Percentiles rank a stretch among this genome's conserved stretches.
Conservation (phyloP, 1,140 invertebrate species). For the Orussus abietinus region DNA sequence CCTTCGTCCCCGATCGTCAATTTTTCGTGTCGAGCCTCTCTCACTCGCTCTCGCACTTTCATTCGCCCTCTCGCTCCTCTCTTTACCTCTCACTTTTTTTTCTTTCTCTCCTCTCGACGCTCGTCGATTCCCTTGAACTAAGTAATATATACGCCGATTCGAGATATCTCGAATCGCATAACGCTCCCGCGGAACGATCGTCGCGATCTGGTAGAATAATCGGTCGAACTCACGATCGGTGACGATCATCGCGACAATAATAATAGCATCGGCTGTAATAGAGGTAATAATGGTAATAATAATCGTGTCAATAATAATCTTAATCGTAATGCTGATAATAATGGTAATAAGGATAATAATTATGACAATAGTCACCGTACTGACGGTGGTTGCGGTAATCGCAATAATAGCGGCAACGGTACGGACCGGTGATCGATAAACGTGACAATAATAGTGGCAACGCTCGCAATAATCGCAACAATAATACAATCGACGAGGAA, state of each 20-base stretch:
- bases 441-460: slow-evolving; percentile 34
- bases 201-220: not conserved
- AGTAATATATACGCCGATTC: not conserved
- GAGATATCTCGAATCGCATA: slow-evolving; percentile 18
- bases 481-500: too few relatives aligned
- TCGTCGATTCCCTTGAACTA: too few relatives aligned
- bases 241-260: slow-evolving; percentile 30
- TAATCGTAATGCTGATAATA: slow-evolving; percentile 34
- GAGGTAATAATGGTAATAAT: slow-evolving; percentile 26
- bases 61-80: too few relatives aligned
- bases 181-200: too few relatives aligned
- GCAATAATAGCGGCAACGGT: too few relatives aligned
- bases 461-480: slow-evolving; percentile 46
- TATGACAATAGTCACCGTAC: slow-evolving; percentile 32
- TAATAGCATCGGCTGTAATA: slow-evolving; percentile 35
- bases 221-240: not conserved
- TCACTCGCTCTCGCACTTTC: slow-evolving; percentile 2
- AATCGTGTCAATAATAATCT: slow-evolving; percentile 33
- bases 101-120: too few relatives aligned
- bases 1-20: not conserved
- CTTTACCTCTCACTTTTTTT: not conserved
- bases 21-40: not conserved
- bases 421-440: too few relatives aligned
- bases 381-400: too few relatives aligned
- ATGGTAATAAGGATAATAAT: slow-evolving; percentile 29